phyloP scores from a whole-genome alignment of 92 coral and sea anemone genomes.

The Phenganax marumi region DNA sequence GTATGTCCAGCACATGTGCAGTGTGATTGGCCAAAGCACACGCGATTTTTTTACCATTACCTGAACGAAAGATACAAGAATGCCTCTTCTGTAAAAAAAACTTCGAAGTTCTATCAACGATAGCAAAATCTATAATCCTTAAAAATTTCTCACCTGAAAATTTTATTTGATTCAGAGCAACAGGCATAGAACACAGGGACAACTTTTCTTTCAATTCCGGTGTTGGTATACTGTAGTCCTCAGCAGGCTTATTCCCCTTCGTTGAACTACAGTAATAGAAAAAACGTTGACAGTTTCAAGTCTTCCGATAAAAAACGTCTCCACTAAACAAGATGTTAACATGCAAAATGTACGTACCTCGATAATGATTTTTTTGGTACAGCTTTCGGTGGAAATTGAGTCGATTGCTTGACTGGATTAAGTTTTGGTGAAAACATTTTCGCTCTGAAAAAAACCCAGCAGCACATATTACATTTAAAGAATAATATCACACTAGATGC shows the following conservation, averaged over 20 bases:
- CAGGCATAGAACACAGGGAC: constrained; percentile 68
- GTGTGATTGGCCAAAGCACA: constrained; percentile 86
- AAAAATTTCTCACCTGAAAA: constrained; percentile 59
- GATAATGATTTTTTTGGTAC: constrained; percentile 43
- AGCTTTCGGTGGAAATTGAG: constrained; percentile 31
- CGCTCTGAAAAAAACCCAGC: constrained; percentile 55
- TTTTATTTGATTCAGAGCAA: constrained; percentile 69
- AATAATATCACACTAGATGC: background rate
- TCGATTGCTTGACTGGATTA: constrained; percentile 55
- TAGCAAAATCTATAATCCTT: background rate
- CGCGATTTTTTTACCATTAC: constrained; percentile 73
- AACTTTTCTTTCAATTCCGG: constrained; percentile 58
- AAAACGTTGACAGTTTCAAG: background rate
- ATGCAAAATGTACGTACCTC: background rate
- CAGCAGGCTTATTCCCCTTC: constrained; percentile 61
- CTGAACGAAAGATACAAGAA: constrained; percentile 22
- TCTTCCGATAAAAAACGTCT: background rate
- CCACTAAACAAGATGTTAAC: background rate
- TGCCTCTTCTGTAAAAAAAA: background rate
- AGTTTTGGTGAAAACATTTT: constrained; percentile 94
- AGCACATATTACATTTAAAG: background rate
- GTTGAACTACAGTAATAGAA: constrained; percentile 28
- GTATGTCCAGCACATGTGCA: constrained; percentile 75
- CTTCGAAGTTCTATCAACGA: background rate
- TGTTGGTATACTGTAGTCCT: constrained; percentile 27